Evolutionary conservation across 2,888 invertebrate genomes (phyloP), one percentile per base, ranked within the genome.

Genomic region (Drosophila phalerata): DNA sequence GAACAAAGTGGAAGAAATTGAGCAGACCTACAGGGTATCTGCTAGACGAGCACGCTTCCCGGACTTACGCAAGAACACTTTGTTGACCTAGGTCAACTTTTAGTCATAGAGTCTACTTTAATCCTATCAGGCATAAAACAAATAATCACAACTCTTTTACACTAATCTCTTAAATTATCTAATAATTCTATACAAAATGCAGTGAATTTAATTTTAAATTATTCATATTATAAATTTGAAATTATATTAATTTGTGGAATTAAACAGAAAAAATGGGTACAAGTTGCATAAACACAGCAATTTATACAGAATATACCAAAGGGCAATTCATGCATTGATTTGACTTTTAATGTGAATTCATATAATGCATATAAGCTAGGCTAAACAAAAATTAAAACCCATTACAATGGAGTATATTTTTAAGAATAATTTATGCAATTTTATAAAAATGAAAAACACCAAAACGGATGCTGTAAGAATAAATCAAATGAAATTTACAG

Each of bases 251-350:
- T 47, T 47, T 22, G 22, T 22, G 22, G n/a, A 28, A 38, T 13
- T 6, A 19, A 32, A 6, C n/a, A 25, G 38, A 28, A 30, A 55
- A 42, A 9, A 11, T 9, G 8, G 10, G 15, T 17, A 19, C 32
- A 22, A 43, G 17, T 43, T 15, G n/a, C 38, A 45, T 13, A 58
- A 58, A 11, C 28, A 48, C 17, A n/a, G 40, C 28, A 48, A 45
- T 56, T 56, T 42, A 55, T 43, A 32, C n/a, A 19, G 53, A 42
- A 42, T 55, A 55, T 55, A 22, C 22, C n/a, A 8, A 8, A 10
- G 13, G 15, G 13, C 15, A 45, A n/a, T 43, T 22, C 43, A 32
- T 45, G 43, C 30, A 42, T 42, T 55, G 30, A 55, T 55, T 55
- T 42, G 5, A 30, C 9, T 32, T 43, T 32, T 19, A 55, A 22